These are phyloP conservation scores for Popillia japonica DNA, from an alignment of 1,140 invertebrate species.

Conservation along the genomic window DNA sequence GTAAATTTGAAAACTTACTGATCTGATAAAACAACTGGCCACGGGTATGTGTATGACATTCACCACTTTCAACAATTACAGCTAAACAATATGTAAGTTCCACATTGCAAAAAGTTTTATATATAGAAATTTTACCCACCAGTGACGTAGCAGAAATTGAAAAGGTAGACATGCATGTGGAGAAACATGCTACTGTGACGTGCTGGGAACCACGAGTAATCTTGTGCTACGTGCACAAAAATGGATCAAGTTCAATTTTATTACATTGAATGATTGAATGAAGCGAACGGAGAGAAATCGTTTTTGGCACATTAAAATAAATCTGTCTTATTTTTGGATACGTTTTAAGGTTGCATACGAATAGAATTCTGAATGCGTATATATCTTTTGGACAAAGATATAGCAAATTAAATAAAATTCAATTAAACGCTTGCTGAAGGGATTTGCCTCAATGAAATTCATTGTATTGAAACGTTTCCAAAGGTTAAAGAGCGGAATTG, in stretches of 20 bases:
- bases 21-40: neutral
- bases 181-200: neutral
- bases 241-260: slow-evolving; percentile 6
- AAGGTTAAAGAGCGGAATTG: no score
- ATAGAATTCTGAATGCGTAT: no score
- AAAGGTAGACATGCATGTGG: slow-evolving; percentile 12
- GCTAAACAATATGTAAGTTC: neutral
- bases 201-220: slow-evolving; percentile 15
- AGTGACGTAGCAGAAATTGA: neutral
- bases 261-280: neutral
- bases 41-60: neutral
- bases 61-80: neutral
- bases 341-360: no score
- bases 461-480: no score
- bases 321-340: no score
- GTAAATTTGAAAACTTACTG: neutral
- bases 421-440: no score
- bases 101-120: neutral
- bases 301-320: neutral
- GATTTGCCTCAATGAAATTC: no score
- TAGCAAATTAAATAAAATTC: no score
- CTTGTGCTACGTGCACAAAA: slow-evolving; percentile 7
- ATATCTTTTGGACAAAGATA: no score
- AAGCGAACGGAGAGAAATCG: neutral
- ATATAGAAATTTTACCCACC: slow-evolving; percentile 30